Base-by-base conservation (phyloP, 2,888 invertebrate genomes). In the Lomographa bimaculata region DNA sequence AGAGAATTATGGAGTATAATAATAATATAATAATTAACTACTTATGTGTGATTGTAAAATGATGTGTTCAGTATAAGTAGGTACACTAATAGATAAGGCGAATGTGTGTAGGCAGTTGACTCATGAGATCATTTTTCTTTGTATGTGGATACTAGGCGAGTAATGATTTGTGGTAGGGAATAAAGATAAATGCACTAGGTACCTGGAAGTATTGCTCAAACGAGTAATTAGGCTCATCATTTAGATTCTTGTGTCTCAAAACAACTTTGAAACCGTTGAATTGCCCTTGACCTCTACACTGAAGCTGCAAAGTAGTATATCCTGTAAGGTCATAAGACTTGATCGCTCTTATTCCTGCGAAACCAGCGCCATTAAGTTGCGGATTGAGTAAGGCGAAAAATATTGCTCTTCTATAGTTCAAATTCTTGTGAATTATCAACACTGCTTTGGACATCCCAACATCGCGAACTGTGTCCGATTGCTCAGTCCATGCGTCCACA, bases 381-480 rank as follows among this genome's bases (percentile, higher is more conserved):
- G 93, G 93, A 62, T 93, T 93, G 9, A 93, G 62, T 27, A 93
- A 70, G 1, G 91, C 90, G 55, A 93, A 93, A 54, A 93, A 91
- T 56, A 93, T 79, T 0, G 91, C 93, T 63, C 92, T 71, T 60
- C 92, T 90, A 49, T 91, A 93, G 16, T 87, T 71, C 48, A 83
- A 77, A 25, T 92, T 92, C 56, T 90, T 89, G 59, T 93, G 93
- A 14, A 93, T 69, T 3, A 85, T 82, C 14, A 93, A 60, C 5
- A 83, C 74, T 1, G 92, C 93, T 71, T 93, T 93, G 0, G 93
- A 93, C 90, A 90, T 93, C 39, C 93, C 93, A 2, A 91, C 91
- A 55, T 84, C 86, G 28, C 93, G 81, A 1, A 93, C 92, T 1
- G 92, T 91, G 57, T 93, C 93, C 0, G 93, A 93, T 54, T 91